Evolutionary conservation across 2,113 vertebrate genomes (phyloP).

Genomic region (Triplophysa tibetana): DNA sequence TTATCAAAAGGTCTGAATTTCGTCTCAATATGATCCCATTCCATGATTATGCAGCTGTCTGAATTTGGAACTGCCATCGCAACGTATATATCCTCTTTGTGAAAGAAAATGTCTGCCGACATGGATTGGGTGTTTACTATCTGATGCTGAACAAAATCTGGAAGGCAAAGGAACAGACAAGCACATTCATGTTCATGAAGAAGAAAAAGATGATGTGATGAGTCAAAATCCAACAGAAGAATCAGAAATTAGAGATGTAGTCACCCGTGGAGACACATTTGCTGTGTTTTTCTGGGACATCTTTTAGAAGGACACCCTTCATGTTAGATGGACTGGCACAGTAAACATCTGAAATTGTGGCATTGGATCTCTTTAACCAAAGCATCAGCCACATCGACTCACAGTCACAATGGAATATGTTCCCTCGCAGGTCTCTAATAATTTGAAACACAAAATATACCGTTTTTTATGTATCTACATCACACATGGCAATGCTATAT

Average conservation of each 20-base stretch:
- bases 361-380: conserved; percentile 97
- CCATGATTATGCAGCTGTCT: conserved; percentile 95
- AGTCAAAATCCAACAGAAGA: not conserved
- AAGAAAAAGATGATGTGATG: not conserved
- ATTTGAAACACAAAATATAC: not conserved
- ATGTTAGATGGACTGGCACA: conserved; percentile 87
- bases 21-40: conserved; percentile 98
- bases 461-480: not conserved
- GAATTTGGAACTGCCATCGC: conserved; percentile 90
- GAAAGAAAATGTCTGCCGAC: conserved; percentile 91
- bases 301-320: conserved; percentile 91
- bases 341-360: conserved; percentile 90
- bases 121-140: conserved; percentile 90
- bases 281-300: conserved; percentile 84
- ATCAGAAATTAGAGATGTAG: not conserved
- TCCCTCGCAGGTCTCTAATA: conserved; percentile 91
- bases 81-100: conserved; percentile 94
- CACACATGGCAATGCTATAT: not conserved
- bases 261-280: conserved; percentile 94
- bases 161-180: conserved; percentile 50
- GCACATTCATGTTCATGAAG: not conserved
- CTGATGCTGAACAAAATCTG: conserved; percentile 95
- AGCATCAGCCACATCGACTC: conserved; percentile 96
- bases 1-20: conserved; percentile 97
- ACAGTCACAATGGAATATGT: conserved; percentile 93